Conservation (phyloP, 92 coral and sea anemone genomes). For the Zoanthus sansibaricus region DNA sequence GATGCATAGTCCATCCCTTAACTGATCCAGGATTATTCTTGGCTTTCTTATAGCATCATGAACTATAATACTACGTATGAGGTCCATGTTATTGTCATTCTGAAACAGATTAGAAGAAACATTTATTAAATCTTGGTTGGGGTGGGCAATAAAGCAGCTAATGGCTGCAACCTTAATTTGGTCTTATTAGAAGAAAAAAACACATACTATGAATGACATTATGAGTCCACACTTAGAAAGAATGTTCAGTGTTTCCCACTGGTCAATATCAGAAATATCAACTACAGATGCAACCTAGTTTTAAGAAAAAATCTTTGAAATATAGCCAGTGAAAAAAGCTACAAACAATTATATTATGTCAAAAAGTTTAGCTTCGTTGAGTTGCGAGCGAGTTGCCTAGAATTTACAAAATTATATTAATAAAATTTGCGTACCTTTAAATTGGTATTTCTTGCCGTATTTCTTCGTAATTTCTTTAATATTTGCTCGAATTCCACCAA, state of each 20-base stretch:
- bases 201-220: slow-evolving; percentile 55
- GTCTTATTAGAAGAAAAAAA: neutral
- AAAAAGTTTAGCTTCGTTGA: too few species aligned
- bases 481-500: too few species aligned
- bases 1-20: slow-evolving; percentile 57
- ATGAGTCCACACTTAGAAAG: slow-evolving; percentile 72
- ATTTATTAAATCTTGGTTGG: neutral
- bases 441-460: too few species aligned
- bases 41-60: slow-evolving; percentile 42
- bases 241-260: slow-evolving; percentile 38
- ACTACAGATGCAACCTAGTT: slow-evolving; percentile 53
- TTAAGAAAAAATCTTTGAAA: too few species aligned
- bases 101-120: slow-evolving; percentile 3
- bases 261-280: slow-evolving; percentile 52
- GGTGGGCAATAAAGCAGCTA: slow-evolving; percentile 1
- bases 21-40: slow-evolving; percentile 59
- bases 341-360: too few species aligned
- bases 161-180: neutral
- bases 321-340: too few species aligned
- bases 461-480: too few species aligned
- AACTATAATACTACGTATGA: slow-evolving; percentile 42
- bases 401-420: too few species aligned
- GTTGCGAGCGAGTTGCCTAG: too few species aligned
- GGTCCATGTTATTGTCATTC: slow-evolving; percentile 43
- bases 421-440: too few species aligned